A percentile compares a stretch with the other conserved stretches of the same genome.
phyloP scores from a whole-genome alignment of 1,140 invertebrate species.

The Sminthurides bifidus region DNA sequence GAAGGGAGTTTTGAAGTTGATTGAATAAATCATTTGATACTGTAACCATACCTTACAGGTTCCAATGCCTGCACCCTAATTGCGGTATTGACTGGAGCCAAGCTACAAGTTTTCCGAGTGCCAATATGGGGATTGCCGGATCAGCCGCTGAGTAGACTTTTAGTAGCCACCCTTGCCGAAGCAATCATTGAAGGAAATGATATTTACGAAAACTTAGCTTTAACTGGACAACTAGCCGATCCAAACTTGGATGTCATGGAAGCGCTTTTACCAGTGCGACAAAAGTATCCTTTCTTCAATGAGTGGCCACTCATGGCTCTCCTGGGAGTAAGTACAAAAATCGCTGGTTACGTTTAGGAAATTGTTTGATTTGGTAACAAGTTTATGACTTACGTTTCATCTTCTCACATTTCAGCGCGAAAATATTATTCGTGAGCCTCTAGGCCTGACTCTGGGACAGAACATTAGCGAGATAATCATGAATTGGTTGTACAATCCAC shows the following conservation, averaged over 20 bases:
- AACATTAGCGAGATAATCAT: constrained; percentile 18
- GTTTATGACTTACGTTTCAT: background rate
- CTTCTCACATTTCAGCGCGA: background rate
- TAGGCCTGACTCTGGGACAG: constrained; percentile 24
- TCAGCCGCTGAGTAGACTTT: constrained; percentile 28
- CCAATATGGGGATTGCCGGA: constrained; percentile 28
- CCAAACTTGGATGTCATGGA: constrained; percentile 31
- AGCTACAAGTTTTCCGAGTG: constrained; percentile 27
- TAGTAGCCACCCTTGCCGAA: constrained; percentile 31
- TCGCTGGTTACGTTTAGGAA: background rate
- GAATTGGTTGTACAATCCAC: constrained; percentile 27
- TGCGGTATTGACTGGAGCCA: constrained; percentile 25
- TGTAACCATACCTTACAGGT: constrained; percentile 14
- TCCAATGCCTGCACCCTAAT: constrained; percentile 33
- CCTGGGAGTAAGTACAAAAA: background rate
- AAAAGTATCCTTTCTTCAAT: constrained; percentile 22
- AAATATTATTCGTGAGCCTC: background rate
- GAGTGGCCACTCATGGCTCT: constrained; percentile 26
- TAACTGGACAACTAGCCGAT: constrained; percentile 16
- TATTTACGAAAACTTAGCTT: constrained; percentile 28
- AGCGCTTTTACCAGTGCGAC: constrained; percentile 23
- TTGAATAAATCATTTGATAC: background rate
- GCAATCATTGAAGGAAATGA: constrained; percentile 34
- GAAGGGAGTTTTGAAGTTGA: background rate
- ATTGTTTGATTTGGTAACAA: background rate